Evolutionary conservation across 2,797 vertebrate species (phyloP), one percentile per base, ranked within the genome.

Genomic region (Poeciliopsis paucimaculata): DNA sequence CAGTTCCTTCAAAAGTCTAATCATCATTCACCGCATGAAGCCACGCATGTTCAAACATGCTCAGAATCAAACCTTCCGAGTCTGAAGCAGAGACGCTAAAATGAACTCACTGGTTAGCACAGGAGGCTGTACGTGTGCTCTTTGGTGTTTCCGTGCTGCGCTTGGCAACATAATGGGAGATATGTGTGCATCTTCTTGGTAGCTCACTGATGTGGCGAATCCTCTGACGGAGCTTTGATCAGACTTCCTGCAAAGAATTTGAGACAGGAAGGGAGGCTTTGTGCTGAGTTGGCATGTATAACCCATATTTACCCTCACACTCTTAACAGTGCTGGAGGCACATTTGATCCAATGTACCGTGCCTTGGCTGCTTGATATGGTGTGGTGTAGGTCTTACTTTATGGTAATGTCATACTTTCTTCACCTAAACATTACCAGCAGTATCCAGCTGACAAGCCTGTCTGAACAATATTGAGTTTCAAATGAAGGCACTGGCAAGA

Each of bases 231-330:
- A 39, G 73, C 92, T 94, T 94, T 91, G 82, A 88, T 91, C 80
- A 89, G 81, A 82, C 87, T 79, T 73, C 80, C 89, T 89, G 89
- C 83, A 92, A 87, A 90, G 85, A 82, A 72, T 45, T 18, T 5
- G 81, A 85, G 82, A 81, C 84, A 84, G 84, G 62, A 64, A 43
- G 75, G 36, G 77, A 64, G 86, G 91, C 88, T 91, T 90, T 89
- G 91, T 91, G 92, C 92, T 91, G 91, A 94, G 84, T 82, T 11
- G 74, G 87, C 92, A 87, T 84, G 78, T 88, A 88, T 79, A 86
- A 88, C 88, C 79, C 73, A 70, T 81, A 84, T 89, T 88, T 89
- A 75, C 84, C 82, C 87, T 87, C 79, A 71, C 62, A 10, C 51
- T 88, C 57, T 82, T 85, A 81, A 51, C 85, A 76, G 28, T 82